Evolutionary conservation across 53 echinoderm and acorn worm species (phyloP).

Genomic region (Astropecten irregularis): DNA sequence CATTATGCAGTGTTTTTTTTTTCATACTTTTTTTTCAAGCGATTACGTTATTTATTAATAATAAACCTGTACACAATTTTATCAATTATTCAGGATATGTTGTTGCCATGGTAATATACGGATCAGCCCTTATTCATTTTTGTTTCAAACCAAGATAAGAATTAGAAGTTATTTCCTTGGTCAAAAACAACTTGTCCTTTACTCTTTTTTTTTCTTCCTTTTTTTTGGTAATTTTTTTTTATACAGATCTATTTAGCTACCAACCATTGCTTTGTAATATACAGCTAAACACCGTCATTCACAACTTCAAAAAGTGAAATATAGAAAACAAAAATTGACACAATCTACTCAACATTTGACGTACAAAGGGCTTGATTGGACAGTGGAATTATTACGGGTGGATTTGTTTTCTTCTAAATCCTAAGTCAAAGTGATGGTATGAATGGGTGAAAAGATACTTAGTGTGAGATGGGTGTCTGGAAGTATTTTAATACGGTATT

Average conservation of each 20-base stretch:
- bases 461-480: too few relatives aligned
- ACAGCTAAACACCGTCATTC: conserved; percentile 34
- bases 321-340: not conserved
- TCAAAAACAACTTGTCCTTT: not conserved
- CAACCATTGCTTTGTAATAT: conserved; percentile 35
- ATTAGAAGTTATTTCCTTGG: not conserved
- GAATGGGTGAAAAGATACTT: too few relatives aligned
- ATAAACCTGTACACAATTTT: conserved; percentile 54
- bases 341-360: not conserved
- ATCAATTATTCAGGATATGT: conserved; percentile 21
- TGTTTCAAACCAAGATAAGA: not conserved
- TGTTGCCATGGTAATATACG: conserved; percentile 14
- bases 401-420: too few relatives aligned
- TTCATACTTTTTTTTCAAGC: conserved; percentile 22
- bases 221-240: too few relatives aligned
- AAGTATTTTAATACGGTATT: too few relatives aligned
- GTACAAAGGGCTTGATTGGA: not conserved
- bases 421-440: too few relatives aligned
- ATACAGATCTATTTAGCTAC: conserved; percentile 44
- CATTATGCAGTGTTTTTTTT: conserved; percentile 54
- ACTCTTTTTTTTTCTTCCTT: not conserved
- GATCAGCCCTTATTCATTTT: conserved; percentile 8
- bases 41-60: conserved; percentile 47
- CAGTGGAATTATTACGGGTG: too few relatives aligned
- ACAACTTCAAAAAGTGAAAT: not conserved